Percentiles rank a stretch among this genome's conserved stretches.
phyloP scores from a whole-genome alignment of 2,888 invertebrate genomes.

The Noctuana brunneofusca region DNA sequence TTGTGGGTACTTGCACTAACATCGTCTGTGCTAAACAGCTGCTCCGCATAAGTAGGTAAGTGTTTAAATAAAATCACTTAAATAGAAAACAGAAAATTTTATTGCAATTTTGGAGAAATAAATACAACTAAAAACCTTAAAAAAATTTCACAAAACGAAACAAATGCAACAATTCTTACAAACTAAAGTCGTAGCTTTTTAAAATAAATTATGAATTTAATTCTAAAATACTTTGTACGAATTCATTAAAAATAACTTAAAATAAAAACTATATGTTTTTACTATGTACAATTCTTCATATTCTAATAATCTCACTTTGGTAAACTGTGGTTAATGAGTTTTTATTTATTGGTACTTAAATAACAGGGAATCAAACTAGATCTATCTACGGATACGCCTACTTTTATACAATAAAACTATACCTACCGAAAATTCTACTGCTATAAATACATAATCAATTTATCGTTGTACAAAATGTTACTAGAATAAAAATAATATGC shows the following conservation, averaged over 20 bases:
- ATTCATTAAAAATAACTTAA: constrained; percentile 41
- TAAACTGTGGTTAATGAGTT: constrained; percentile 82
- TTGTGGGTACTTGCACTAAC: too few species aligned
- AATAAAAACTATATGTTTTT: constrained; percentile 43
- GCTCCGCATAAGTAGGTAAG: background rate
- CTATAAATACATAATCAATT: background rate
- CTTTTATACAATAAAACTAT: constrained; percentile 40
- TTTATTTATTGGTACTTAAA: constrained; percentile 40
- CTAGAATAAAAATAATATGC: background rate
- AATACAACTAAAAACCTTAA: constrained; percentile 74
- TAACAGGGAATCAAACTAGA: constrained; percentile 16
- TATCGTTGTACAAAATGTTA: background rate
- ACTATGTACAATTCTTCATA: constrained; percentile 62
- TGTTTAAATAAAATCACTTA: constrained; percentile 39
- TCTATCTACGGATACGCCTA: background rate
- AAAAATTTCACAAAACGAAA: constrained; percentile 75
- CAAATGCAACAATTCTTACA: constrained; percentile 76
- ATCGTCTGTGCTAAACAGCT: background rate
- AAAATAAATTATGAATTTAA: constrained; percentile 66
- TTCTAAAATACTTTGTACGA: constrained; percentile 77
- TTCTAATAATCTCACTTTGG: constrained; percentile 84
- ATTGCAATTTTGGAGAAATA: constrained; percentile 69
- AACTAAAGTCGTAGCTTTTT: constrained; percentile 49
- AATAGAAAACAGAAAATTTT: constrained; percentile 72
- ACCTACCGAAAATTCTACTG: background rate